These are phyloP conservation scores for Tonatia bakeri DNA, from an alignment of 2,113 vertebrate species.

Conservation along the genomic window DNA sequence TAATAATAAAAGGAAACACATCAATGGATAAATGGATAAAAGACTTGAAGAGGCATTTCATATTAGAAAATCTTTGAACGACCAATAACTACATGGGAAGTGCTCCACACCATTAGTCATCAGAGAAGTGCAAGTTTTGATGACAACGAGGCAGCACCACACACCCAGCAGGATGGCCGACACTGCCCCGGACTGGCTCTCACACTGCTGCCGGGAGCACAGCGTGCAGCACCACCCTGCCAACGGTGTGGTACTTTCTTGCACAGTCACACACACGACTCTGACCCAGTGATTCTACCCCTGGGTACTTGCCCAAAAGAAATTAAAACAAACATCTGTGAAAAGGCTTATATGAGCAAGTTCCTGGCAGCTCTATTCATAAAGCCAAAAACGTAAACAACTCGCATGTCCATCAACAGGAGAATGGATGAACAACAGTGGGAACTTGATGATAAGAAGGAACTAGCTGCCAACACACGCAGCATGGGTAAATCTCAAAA, in stretches of 20 bases:
- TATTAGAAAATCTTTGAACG: background rate
- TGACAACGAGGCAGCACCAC: rapidly evolving
- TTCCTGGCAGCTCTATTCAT: background rate
- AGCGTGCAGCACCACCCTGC: background rate
- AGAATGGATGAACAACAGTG: background rate
- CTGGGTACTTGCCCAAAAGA: background rate
- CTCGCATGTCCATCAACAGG: background rate
- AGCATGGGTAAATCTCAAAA: background rate
- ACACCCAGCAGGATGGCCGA: no score
- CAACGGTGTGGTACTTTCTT: background rate
- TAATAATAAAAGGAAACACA: background rate
- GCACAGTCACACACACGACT: rapidly evolving
- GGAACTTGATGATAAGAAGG: background rate
- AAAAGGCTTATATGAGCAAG: background rate
- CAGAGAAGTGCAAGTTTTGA: background rate
- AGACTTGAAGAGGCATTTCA: background rate
- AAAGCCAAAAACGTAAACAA: background rate
- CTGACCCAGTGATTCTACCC: background rate
- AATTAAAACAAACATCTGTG: background rate
- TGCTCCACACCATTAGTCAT: background rate
- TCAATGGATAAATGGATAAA: background rate
- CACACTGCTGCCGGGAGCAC: background rate
- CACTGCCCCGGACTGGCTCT: background rate
- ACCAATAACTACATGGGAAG: background rate
- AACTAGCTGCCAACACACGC: background rate